Base-by-base conservation (phyloP, 2,888 invertebrate genomes). In the Melipona beecheii region DNA sequence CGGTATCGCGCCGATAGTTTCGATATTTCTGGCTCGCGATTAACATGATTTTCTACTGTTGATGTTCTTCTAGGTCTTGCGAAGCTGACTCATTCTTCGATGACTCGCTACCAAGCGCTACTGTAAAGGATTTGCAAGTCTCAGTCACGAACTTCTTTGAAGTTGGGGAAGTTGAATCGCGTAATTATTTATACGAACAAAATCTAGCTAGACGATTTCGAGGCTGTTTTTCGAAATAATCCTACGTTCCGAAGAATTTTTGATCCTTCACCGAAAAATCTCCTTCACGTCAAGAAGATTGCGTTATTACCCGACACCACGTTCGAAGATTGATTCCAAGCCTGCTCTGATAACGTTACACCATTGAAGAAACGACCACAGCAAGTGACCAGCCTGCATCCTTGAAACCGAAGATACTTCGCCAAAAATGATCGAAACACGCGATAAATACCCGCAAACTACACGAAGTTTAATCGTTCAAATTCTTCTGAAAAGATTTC, bases 21-120 rank as follows among this genome's bases (percentile, higher is more conserved):
- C 31, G 43, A 52, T 52, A 21, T 21, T 19, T 49, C 54, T 54
- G 69, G n/a, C 36, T 73, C 77, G 62, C 19, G 31, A 81, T 71
- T 88, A 86, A 88, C 81, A 66, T 78, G 58, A 81, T 65, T 60
- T 78, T 43, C 73, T 84, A 79, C 52, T 84, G 54, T 89, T 82
- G 15, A 78, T 89, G 56, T 89, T 87, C 72, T 86, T 89, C 64
- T 84, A 89, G 89, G 73, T 89, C 15, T 70, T 50, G 24, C 21
- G 62, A 31, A 64, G 62, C 11, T 64, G 31, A 21, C 11, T 21
- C 31, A 11, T 2, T 4, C 62, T 9, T 19, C 21, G 62, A 31
- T 31, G 31, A 19, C 21, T 62, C 62, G 21, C 27, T 27, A 24
- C 9, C 60, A 9, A 27, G 3, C 17, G 52, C 43, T 43, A 43